Conservation (phyloP, 2,113 vertebrate species). For the Oncorhynchus masou region DNA sequence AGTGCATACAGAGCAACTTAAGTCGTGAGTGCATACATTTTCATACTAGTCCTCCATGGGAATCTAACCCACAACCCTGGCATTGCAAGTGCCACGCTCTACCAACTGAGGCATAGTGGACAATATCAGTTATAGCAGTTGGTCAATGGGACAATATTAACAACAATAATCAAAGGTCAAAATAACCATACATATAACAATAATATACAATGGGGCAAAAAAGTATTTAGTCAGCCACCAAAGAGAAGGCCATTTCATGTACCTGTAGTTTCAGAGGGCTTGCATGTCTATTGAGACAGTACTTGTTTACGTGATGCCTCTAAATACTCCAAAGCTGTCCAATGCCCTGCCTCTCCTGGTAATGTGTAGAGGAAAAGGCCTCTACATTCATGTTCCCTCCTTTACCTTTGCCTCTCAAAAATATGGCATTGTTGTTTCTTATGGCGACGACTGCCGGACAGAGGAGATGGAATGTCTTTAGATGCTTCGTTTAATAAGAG, state of each 20-base stretch:
- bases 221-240: too few species aligned
- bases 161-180: background rate
- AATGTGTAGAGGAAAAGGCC: background rate
- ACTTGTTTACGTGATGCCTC: background rate
- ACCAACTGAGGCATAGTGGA: background rate
- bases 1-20: too few species aligned
- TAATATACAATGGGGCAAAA: background rate
- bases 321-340: background rate
- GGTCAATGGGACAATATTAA: background rate
- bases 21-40: too few species aligned
- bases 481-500: background rate
- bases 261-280: background rate
- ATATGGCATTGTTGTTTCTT: too few species aligned
- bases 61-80: too few species aligned
- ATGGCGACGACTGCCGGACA: background rate
- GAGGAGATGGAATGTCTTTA: background rate
- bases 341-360: background rate
- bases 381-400: background rate
- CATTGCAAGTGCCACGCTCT: slow-evolving; percentile 8
- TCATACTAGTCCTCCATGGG: too few species aligned
- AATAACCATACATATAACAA: too few species aligned
- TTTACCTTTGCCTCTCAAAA: background rate
- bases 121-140: too few species aligned
- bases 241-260: too few species aligned
- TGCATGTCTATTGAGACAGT: background rate